Evolutionary conservation across 2,797 vertebrate genomes (phyloP).

Genomic region (Cyprinodon diabolis): DNA sequence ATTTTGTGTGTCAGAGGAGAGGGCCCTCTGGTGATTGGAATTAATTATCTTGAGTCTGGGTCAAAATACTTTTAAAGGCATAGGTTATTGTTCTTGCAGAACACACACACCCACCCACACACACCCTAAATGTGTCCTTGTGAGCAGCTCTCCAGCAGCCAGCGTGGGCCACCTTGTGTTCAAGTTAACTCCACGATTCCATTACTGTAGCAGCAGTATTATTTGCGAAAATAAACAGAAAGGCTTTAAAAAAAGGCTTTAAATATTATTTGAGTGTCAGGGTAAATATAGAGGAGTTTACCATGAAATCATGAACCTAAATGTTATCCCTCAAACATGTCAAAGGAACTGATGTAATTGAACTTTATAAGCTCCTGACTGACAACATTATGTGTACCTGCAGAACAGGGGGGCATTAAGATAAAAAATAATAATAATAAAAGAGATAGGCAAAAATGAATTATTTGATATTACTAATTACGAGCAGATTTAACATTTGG

Average conservation of each 20-base stretch:
- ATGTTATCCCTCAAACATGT: not conserved
- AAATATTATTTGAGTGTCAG: slow-evolving; percentile 14
- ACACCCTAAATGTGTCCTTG: slow-evolving; percentile 38
- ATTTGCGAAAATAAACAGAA: slow-evolving; percentile 32
- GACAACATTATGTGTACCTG: not conserved
- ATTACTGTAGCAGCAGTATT: slow-evolving; percentile 44
- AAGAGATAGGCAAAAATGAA: not conserved
- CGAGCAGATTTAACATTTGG: not conserved
- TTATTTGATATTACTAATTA: not conserved
- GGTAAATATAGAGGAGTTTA: slow-evolving; percentile 20
- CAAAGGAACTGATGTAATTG: not conserved
- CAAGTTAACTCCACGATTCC: slow-evolving; percentile 35
- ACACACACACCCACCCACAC: slow-evolving; percentile 6
- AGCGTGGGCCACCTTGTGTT: slow-evolving; percentile 38
- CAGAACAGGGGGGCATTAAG: not conserved
- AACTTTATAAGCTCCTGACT: not conserved
- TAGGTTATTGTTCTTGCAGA: slow-evolving; percentile 54
- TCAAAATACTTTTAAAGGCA: slow-evolving; percentile 61
- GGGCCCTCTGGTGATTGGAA: slow-evolving; percentile 67
- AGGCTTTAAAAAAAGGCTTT: slow-evolving; percentile 34
- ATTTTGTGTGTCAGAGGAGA: slow-evolving; percentile 72
- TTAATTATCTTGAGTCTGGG: slow-evolving; percentile 73
- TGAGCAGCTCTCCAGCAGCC: slow-evolving; percentile 31
- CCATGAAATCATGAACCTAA: not conserved
- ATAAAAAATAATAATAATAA: not conserved